These are phyloP conservation scores for Pissodes strobi DNA, from an alignment of 1,140 invertebrate species.

Conservation along the genomic window DNA sequence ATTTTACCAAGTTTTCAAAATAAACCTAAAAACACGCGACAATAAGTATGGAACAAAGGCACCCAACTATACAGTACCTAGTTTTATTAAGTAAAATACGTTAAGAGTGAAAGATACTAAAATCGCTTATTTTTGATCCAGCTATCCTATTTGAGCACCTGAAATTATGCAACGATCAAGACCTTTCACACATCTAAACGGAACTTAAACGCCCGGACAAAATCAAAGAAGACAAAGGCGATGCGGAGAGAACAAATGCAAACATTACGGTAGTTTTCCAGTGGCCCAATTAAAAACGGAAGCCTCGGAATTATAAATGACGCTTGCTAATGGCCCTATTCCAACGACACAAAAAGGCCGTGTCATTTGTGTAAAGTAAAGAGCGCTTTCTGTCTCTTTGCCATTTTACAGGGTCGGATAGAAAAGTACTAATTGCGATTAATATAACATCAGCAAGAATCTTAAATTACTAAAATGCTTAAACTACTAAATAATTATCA, in stretches of 20 bases:
- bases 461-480: too few species aligned
- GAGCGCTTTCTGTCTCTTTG: constrained; percentile 9
- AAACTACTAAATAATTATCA: too few species aligned
- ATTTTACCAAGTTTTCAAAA: too few species aligned
- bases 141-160: too few species aligned
- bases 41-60: too few species aligned
- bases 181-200: not conserved
- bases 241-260: not conserved
- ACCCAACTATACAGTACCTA: too few species aligned
- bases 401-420: constrained; percentile 2
- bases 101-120: too few species aligned
- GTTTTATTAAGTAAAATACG: too few species aligned
- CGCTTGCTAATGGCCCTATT: constrained; percentile 19
- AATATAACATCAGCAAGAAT: too few species aligned
- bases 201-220: not conserved
- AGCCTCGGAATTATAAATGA: constrained; percentile 23
- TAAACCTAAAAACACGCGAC: too few species aligned
- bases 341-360: constrained; percentile 19
- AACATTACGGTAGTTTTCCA: constrained; percentile 24
- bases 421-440: too few species aligned
- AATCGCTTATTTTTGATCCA: too few species aligned
- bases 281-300: constrained; percentile 22
- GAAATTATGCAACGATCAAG: not conserved
- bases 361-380: constrained; percentile 23
- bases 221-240: constrained; percentile 1